A percentile compares a stretch with the other conserved stretches of the same genome.
These are phyloP conservation scores for Oceanodroma tethys DNA, from an alignment of 2,113 vertebrate species.

Conservation along the genomic window DNA sequence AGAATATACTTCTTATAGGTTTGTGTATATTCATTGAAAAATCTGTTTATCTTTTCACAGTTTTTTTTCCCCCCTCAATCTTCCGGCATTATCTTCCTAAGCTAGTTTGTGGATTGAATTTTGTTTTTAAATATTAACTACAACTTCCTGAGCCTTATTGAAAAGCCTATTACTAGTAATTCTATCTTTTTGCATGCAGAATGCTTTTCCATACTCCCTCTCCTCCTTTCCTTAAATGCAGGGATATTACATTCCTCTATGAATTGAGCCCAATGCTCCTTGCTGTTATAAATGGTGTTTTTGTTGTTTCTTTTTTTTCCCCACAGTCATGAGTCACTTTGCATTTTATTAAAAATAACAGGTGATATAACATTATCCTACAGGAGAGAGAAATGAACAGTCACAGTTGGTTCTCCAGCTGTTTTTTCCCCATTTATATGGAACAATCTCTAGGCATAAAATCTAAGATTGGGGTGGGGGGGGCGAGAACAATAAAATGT, in stretches of 20 bases:
- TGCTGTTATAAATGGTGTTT: not conserved
- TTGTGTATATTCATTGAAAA: not conserved
- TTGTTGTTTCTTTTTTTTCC: not conserved
- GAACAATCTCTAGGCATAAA: not conserved
- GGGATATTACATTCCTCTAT: not conserved
- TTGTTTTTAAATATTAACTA: not conserved
- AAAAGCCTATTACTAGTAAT: not conserved
- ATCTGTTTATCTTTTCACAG: not conserved
- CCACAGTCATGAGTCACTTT: not conserved
- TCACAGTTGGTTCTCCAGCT: not conserved
- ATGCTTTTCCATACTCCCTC: not conserved
- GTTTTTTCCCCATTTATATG: not conserved
- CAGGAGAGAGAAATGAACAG: not conserved
- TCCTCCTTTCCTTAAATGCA: not conserved
- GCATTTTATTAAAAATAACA: not conserved
- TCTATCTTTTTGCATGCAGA: not conserved
- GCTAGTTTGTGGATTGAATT: not conserved
- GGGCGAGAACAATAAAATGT: not conserved
- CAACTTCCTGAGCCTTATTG: not conserved
- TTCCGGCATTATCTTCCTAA: not conserved
- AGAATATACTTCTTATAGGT: not conserved
- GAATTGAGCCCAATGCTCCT: not conserved
- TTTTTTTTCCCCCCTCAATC: not conserved
- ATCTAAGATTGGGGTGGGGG: not conserved
- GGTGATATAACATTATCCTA: not conserved